These are phyloP conservation scores for Hemiscyllium ocellatum DNA, from an alignment of 2,113 vertebrate genomes.

Conservation along the genomic window DNA sequence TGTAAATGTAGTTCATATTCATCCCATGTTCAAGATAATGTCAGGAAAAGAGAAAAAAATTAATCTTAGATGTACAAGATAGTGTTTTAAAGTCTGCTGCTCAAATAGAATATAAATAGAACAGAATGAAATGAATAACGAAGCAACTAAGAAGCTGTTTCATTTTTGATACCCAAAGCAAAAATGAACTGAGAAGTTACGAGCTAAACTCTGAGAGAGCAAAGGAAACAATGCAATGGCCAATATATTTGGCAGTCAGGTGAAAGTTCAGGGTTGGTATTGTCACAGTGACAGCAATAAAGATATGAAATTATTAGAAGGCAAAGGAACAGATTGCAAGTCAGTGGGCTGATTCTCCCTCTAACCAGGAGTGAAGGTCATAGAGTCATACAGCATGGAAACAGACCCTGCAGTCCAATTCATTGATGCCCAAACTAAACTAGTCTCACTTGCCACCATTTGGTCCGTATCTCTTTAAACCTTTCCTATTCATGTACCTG, in stretches of 20 bases:
- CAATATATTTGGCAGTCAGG: background rate
- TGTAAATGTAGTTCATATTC: background rate
- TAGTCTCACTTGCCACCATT: too few relatives aligned
- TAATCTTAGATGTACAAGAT: background rate
- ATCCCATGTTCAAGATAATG: background rate
- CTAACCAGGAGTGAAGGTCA: background rate
- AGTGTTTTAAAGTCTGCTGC: background rate
- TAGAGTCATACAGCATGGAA: too few relatives aligned
- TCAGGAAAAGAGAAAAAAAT: background rate
- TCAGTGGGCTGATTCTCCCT: background rate
- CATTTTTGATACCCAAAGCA: background rate
- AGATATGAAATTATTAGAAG: background rate
- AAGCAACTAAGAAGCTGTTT: background rate
- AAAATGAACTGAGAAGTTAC: background rate
- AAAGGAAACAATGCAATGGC: background rate
- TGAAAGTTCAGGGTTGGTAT: background rate
- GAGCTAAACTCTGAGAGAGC: background rate
- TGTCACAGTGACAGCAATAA: background rate
- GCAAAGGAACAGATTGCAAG: background rate
- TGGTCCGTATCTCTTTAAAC: too few relatives aligned
- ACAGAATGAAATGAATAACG: background rate
- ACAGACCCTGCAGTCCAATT: too few relatives aligned
- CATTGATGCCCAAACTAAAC: too few relatives aligned
- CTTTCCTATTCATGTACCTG: too few relatives aligned
- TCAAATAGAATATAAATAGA: too few relatives aligned